phyloP scores from a whole-genome alignment of 2,797 vertebrate genomes.

The Alca torda region DNA sequence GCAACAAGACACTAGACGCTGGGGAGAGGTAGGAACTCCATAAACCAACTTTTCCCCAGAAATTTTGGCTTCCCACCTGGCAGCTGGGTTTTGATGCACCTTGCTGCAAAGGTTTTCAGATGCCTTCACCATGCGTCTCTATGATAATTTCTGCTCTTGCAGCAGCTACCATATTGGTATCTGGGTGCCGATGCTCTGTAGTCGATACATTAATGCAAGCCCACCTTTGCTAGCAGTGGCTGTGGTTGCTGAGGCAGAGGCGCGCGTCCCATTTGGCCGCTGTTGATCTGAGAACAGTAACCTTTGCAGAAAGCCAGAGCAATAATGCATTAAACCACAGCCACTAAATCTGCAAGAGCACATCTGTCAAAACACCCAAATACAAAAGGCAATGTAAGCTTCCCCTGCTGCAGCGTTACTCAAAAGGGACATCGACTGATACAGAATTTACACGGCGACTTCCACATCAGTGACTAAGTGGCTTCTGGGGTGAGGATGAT shows the following conservation, averaged over 20 bases:
- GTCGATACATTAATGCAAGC: not conserved
- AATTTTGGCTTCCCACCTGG: not conserved
- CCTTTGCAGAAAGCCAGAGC: not conserved
- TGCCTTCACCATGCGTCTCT: not conserved
- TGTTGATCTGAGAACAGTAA: not conserved
- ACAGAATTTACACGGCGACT: not conserved
- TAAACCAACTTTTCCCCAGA: not conserved
- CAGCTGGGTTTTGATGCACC: not conserved
- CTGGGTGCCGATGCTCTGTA: not conserved
- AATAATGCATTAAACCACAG: not conserved
- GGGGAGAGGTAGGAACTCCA: not conserved
- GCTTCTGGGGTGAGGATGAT: not conserved
- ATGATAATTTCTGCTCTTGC: not conserved
- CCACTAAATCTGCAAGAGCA: not conserved
- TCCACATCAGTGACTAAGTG: not conserved
- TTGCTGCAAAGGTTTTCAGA: not conserved
- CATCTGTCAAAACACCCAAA: not conserved
- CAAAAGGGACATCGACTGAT: not conserved
- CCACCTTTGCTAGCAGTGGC: not conserved
- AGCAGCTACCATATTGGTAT: not conserved
- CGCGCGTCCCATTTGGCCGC: fast-evolving
- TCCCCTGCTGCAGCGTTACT: not conserved
- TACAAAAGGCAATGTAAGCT: not conserved
- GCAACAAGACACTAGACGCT: not conserved
- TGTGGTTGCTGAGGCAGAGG: not conserved